Base-by-base conservation (phyloP, 1,140 invertebrate genomes). In the Brachionus rubens region DNA sequence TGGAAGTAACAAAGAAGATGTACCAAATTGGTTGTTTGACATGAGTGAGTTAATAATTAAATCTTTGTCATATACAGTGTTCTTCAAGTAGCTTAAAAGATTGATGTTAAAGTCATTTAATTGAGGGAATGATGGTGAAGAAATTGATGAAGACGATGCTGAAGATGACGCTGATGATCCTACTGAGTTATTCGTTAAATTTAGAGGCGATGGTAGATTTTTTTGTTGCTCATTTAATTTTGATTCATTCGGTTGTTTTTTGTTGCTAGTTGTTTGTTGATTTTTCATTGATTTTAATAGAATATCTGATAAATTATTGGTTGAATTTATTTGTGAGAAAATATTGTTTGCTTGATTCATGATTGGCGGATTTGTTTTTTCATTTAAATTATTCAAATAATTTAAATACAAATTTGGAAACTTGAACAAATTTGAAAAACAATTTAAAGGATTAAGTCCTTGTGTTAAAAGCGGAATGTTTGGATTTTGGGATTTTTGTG, bases 381-480 rank as follows among this genome's bases (percentile, higher is more conserved):
- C 59, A 65, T 14, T 26, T 3, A 43, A 43, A 5, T 65, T 65
- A 28, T 10, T 28, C 10, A 65, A 24, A n/a, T 65, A 65, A 26
- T 43, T 65, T 21, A 65, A 21, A 24, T 65, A 65, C 10, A 65
- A 24, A 65, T 65, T 65, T 19, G 59, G 59, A 65, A 65, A 65
- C 43, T 65, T 65, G 36, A 65, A 26, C 33, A 65, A 65, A 24
- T 41, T 65, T 19, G 40, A 65, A 65, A 41, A 43, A 21, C 36
- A 43, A 65, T 65, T 65, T 1, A 65, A 21, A 12, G 59, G 41
- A 21, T 46, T 65, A 21, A 65, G 36, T 16, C 59, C 59, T 41
- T 65, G 40, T 1, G 33, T 28, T 3, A 65, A 28, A 12, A 65
- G 3, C 12, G 40, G 19, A 4, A 26, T 43, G 40, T 43, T 43